These are phyloP conservation scores for Bombycilla garrulus DNA, from an alignment of 2,113 vertebrate genomes.

Conservation along the genomic window DNA sequence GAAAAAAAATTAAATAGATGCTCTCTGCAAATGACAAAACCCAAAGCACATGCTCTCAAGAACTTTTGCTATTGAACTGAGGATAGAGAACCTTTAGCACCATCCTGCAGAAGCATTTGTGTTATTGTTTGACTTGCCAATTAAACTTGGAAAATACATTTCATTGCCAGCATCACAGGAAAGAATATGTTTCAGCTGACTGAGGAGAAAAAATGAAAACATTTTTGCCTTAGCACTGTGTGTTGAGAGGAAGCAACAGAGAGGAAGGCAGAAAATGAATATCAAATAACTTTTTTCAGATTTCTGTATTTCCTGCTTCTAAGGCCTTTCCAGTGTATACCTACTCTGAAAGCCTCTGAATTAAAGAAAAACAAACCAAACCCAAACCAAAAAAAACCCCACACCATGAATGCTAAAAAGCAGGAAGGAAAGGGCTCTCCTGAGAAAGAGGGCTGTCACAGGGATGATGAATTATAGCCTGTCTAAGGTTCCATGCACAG, in stretches of 20 bases:
- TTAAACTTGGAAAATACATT: slow-evolving; percentile 41
- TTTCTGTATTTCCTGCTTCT: not conserved
- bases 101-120: not conserved
- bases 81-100: slow-evolving; percentile 13
- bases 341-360: not conserved
- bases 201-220: slow-evolving; percentile 18
- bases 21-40: slow-evolving; percentile 22
- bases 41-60: not conserved
- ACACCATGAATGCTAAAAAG: not conserved
- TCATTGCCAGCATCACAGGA: not conserved
- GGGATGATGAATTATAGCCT: not conserved
- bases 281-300: not conserved
- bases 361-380: not conserved
- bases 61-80: slow-evolving; percentile 13
- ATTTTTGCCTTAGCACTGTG: not conserved
- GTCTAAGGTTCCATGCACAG: not conserved
- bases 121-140: slow-evolving; percentile 20
- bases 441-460: not conserved
- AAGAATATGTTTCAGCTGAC: slow-evolving; percentile 1
- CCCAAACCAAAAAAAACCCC: accelerated
- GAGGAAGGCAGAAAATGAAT: not conserved
- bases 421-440: not conserved
- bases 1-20: not conserved
- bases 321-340: not conserved
- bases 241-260: not conserved